Evolutionary conservation across 2,113 vertebrate species (phyloP), one percentile per base, ranked within the genome.

Genomic region (Nannobrachium achirus): DNA sequence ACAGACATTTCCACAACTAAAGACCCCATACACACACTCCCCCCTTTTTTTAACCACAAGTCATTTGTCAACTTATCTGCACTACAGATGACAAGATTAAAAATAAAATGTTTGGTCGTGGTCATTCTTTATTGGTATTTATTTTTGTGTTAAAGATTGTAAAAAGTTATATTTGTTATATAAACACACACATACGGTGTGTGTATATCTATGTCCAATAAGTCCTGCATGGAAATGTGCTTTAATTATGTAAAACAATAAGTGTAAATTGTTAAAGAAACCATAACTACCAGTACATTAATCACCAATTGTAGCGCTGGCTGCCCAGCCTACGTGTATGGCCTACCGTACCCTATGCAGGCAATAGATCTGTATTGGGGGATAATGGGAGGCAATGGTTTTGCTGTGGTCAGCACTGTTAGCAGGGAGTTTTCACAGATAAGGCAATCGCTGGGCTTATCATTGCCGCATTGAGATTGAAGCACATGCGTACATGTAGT

Each of bases 1-100:
- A 80, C 88, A 86, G 82, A 86, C 72, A 84, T 87, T 85, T 89
- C 79, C 73, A 88, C 87, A 78, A 74, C 56, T 70, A 67, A 66
- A 75, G 66, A 8, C 66, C 63, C 65, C 25, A 33, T 33, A 33
- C 25, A 5, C 25, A 33, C 25, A 33, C 25, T 2, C 25, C 6
- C 25, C 6, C 3, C 25, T 33, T 33, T 33, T 33, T 61, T 72
- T 52, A 45, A 82, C 68, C 74, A 84, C 60, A 87, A 81, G 83
- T 86, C 73, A 87, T 84, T 84, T 85, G 74, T 88, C 86, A 77
- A 73, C 52, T 74, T 79, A 63, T 33, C 14, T 46, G 44, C 8
- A 5, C 68, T 57, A 72, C 38, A 71, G 71, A 56, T 25, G n/a
- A 44, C 60, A 62, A 68, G 48, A 76, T 79, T 56, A 52, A 73